Evolutionary conservation across 2,113 vertebrate species (phyloP).

Genomic region (Hirundichthys speculiger): DNA sequence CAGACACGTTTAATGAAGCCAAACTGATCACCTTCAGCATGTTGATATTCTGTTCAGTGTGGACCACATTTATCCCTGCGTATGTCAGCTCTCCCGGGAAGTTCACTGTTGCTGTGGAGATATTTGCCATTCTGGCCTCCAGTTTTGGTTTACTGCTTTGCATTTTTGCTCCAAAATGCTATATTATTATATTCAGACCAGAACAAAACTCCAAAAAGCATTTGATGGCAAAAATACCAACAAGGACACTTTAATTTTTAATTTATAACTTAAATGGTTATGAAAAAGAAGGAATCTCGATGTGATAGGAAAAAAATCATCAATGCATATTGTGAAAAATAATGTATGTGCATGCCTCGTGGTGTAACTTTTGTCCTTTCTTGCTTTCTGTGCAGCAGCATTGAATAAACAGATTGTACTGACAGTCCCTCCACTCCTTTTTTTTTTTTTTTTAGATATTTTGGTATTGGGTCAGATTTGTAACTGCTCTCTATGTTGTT

Average conservation of each 20-base stretch:
- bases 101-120: conserved; percentile 81
- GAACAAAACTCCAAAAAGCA: conserved; percentile 75
- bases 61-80: conserved; percentile 79
- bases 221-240: conserved; percentile 63
- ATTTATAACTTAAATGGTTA: too few species aligned
- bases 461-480: too few species aligned
- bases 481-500: too few species aligned
- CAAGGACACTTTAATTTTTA: conserved; percentile 11
- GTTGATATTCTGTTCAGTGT: conserved; percentile 80
- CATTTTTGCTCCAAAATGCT: conserved; percentile 80
- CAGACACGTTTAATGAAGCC: conserved; percentile 82
- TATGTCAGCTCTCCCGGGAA: conserved; percentile 83
- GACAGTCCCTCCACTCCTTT: too few species aligned
- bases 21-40: conserved; percentile 82
- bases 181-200: conserved; percentile 76
- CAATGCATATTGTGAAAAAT: neutral
- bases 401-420: too few species aligned
- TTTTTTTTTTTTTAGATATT: too few species aligned
- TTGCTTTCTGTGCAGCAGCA: too few species aligned
- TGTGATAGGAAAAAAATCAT: neutral
- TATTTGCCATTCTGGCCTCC: conserved; percentile 81
- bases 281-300: neutral
- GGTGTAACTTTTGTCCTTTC: too few species aligned
- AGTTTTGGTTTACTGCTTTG: conserved; percentile 78
- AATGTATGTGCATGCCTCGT: too few species aligned